Base-by-base conservation (phyloP, 1,140 invertebrate genomes). In the Aphaenogaster floridana region DNA sequence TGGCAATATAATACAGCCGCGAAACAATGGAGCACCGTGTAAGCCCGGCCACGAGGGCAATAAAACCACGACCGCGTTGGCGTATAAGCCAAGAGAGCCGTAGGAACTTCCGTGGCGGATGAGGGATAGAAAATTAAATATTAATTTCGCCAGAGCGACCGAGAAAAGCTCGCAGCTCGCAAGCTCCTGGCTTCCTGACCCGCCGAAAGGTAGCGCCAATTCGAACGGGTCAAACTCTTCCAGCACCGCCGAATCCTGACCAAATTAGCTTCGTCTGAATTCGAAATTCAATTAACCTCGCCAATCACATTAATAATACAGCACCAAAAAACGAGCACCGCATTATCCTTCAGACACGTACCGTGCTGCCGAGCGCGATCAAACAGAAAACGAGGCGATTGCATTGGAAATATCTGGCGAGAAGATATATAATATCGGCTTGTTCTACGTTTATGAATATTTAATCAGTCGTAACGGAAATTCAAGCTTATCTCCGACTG, bases 81-180 rank as follows among this genome's bases (percentile, higher is more conserved):
- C 89, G 89, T 90, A 92, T 91, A 92, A 91, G 91, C 90, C 91
- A 87, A 91, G 90, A 91, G 90, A 87, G 88, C 86, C 86, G 93
- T 92, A 92, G 89, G 83, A 92, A 89, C 86, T 92, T 92, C 92
- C 87, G 90, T 90, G 85, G 89, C 87, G 91, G 86, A 90, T 90
- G 89, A 92, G 86, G 91, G 92, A 89, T 92, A 89, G 92, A 89
- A 94, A 93, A 94, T 94, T 93, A 94, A 95, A 94, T 94, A 94
- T 94, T 95, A 94, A 95, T 94, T 93, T 91, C 71, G 86, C 85
- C 71, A 59, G 83, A 77, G 36, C 69, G 63, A 80, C 80, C 61
- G 91, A 88, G 90, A 86, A 84, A 91, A 92, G 92, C 91, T 93
- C 89, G 88, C 90, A 92, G 93, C 90, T 90, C 90, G 80, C 89